Base-by-base conservation (phyloP, 2,113 vertebrate genomes). In the Willisornis vidua region DNA sequence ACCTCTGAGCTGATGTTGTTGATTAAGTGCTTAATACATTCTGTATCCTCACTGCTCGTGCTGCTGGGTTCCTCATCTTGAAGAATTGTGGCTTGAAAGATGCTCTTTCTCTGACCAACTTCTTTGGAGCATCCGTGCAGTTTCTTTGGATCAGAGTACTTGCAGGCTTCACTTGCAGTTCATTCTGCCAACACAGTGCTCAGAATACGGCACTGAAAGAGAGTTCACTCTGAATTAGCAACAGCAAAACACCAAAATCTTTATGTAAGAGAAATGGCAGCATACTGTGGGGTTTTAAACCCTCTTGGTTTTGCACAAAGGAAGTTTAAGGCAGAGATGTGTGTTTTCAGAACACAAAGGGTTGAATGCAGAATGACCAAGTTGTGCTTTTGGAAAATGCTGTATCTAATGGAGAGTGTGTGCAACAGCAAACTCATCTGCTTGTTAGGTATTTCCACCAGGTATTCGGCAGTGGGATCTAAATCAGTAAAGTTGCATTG, bases 331-430 rank as follows among this genome's bases (percentile, higher is more conserved):
- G 29, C 12, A 35, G 59, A 73, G 26, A 8, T 28, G 19, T 31
- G 0, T 15, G 25, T 33, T 7, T 66, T 82, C 8, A 9, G 62
- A 63, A 59, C 37, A 58, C 5, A 8, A 19, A 58, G 26, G 16
- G 9, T 22, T 48, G 29, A 48, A 46, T 67, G 6, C 2, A 29
- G 29, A 52, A 28, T 45, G 41, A 37, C 12, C 3, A 17, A 20
- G 8, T 3, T 35, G 22, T 31, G 9, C 10, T 49, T 52, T 37
- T 57, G 24, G 39, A 45, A 67, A 46, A 52, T 19, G 24, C 11
- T 0, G 0, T 28, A 9, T 78, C 23, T 71, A 7, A 37, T 49
- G 8, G 3, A 2, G 4, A 0, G 5, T 8, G 8, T 5, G 11
- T 35, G 7, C 8, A 51, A 26, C 24, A 51, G 14, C 24, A 25